Evolutionary conservation across 2,113 vertebrate species (phyloP).

Genomic region (Varanus salvator): DNA sequence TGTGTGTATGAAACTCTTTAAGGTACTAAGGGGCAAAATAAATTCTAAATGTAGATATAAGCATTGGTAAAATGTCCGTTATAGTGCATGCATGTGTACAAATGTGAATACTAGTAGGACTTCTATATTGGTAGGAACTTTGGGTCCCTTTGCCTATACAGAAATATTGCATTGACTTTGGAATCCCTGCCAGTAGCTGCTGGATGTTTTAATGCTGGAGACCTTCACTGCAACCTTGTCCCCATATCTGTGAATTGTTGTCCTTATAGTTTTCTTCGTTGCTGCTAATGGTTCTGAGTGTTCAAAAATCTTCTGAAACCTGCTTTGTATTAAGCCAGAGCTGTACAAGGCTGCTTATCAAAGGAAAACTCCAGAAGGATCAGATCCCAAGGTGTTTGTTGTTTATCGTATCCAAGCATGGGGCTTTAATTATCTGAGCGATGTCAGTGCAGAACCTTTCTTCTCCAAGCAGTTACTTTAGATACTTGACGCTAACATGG

Average conservation of each 20-base stretch:
- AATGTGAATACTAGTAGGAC: background rate
- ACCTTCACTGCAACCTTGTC: background rate
- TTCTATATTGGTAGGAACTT: background rate
- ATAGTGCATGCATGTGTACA: background rate
- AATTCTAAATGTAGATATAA: background rate
- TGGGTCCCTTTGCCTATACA: background rate
- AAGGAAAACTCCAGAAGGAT: constrained; percentile 38
- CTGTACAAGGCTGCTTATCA: constrained; percentile 40
- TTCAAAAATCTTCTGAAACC: constrained; percentile 45
- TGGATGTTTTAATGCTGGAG: background rate
- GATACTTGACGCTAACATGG: constrained; percentile 50
- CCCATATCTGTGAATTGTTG: background rate
- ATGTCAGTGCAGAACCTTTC: constrained; percentile 66
- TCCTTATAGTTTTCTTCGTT: background rate
- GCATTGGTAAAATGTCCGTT: background rate
- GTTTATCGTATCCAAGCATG: constrained; percentile 47
- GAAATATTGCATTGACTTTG: background rate
- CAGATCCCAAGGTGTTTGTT: constrained; percentile 52
- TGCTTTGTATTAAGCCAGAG: constrained; percentile 47
- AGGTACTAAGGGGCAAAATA: background rate
- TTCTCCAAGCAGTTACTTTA: constrained; percentile 60
- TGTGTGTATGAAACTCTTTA: background rate
- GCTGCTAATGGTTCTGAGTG: background rate
- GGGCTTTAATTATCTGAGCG: constrained; percentile 60
- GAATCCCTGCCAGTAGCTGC: background rate